Percentiles rank a stretch among this genome's conserved stretches.
phyloP scores from a whole-genome alignment of 1,140 invertebrate genomes.

The Drosophila nigromelanica region DNA sequence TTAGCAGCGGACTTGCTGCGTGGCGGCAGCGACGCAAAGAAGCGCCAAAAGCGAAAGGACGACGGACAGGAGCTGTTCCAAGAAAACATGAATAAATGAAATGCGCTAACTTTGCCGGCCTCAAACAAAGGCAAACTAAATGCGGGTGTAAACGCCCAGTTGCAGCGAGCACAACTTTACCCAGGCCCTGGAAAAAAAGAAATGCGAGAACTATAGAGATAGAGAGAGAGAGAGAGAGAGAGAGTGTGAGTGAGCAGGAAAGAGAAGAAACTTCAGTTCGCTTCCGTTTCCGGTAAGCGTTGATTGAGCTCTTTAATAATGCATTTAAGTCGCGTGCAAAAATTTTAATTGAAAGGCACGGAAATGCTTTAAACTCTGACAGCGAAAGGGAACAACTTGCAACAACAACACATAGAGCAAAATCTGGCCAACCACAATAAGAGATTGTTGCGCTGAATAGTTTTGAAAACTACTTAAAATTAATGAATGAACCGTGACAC shows the following conservation, averaged over 20 bases:
- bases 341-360: conserved; percentile 61
- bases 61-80: conserved; percentile 43
- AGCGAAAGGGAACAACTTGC: conserved; percentile 1
- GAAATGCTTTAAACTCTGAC: conserved; percentile 11
- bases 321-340: conserved; percentile 38
- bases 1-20: conserved; percentile 70
- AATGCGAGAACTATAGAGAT: conserved; percentile 18
- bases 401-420: conserved; percentile 16
- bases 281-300: conserved; percentile 61
- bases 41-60: conserved; percentile 19
- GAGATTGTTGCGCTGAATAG: conserved; percentile 70
- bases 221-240: not conserved
- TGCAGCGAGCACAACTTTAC: conserved; percentile 9
- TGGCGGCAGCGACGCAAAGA: conserved; percentile 6
- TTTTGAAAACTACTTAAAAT: conserved; percentile 71
- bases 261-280: conserved; percentile 41
- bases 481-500: conserved; percentile 76
- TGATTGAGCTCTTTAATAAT: conserved; percentile 78
- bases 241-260: not conserved
- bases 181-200: not conserved
- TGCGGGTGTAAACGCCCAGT: conserved; percentile 64
- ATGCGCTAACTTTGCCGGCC: conserved; percentile 70
- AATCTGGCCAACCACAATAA: conserved; percentile 37
- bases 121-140: conserved; percentile 73
- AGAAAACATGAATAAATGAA: conserved; percentile 79